Conservation (phyloP, 2,113 vertebrate genomes). For the Rostratula benghalensis region DNA sequence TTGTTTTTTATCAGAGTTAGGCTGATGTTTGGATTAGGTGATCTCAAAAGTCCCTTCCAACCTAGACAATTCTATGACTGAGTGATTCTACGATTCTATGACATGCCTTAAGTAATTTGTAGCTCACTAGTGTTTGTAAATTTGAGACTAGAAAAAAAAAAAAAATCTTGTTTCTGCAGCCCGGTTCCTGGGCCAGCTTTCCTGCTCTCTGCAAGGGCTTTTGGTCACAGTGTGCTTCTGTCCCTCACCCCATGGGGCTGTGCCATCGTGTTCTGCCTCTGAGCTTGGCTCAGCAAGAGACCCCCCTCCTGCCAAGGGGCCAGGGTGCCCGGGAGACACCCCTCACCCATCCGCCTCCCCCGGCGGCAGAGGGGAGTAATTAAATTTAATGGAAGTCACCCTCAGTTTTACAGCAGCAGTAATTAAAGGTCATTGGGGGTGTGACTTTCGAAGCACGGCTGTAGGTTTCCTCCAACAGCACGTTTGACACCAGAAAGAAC, state of each 20-base stretch:
- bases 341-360: not conserved
- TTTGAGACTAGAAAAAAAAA: not conserved
- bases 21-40: no score
- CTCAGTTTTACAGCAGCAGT: not conserved
- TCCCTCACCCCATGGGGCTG: rapidly evolving
- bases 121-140: not conserved
- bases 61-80: no score
- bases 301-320: rapidly evolving
- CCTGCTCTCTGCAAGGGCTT: not conserved
- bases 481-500: not conserved
- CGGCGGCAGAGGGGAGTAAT: not conserved
- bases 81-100: no score
- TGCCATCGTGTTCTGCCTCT: not conserved
- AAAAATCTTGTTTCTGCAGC: no score
- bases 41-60: no score
- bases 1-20: no score
- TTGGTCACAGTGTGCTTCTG: not conserved
- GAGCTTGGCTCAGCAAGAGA: not conserved
- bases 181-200: not conserved
- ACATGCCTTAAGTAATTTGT: not conserved
- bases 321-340: not conserved
- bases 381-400: not conserved
- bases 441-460: not conserved
- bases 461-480: not conserved
- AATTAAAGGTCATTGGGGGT: conserved; percentile 5